A percentile compares a stretch with the other conserved stretches of the same genome.
phyloP scores from a whole-genome alignment of 2,113 vertebrate species.

The Corythoichthys haematopterus region DNA sequence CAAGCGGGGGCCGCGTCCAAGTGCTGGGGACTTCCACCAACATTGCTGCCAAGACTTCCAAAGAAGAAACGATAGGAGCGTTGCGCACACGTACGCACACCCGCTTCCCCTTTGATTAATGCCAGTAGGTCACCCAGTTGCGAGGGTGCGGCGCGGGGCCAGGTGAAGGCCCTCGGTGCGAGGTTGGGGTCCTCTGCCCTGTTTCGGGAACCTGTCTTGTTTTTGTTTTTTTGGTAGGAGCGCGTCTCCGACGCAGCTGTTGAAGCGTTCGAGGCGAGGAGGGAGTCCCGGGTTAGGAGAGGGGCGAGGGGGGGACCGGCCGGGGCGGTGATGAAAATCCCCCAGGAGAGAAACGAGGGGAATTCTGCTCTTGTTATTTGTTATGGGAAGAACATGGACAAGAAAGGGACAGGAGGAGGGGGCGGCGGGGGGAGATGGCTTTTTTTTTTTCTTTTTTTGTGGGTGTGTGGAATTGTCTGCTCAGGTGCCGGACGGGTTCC shows the following conservation, averaged over 20 bases:
- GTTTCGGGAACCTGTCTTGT: background rate
- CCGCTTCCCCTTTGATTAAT: conserved; percentile 43
- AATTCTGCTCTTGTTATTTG: conserved; percentile 72
- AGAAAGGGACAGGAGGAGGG: conserved; percentile 45
- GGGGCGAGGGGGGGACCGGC: conserved; percentile 58
- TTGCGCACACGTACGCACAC: conserved; percentile 13
- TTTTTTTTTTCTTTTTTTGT: background rate
- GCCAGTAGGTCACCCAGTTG: conserved; percentile 33
- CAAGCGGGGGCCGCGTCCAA: conserved; percentile 47
- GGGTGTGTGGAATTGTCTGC: conserved; percentile 31
- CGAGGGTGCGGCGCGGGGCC: conserved; percentile 36
- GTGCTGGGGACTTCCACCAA: conserved; percentile 72
- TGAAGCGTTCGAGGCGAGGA: conserved; percentile 68
- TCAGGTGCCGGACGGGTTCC: conserved; percentile 65
- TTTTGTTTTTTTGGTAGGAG: conserved; percentile 43
- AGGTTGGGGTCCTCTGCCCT: background rate
- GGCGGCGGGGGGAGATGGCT: conserved; percentile 10
- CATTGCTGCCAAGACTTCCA: conserved; percentile 69
- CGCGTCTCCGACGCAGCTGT: conserved; percentile 70
- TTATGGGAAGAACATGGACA: conserved; percentile 72
- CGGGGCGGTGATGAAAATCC: conserved; percentile 71
- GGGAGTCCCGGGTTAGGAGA: conserved; percentile 67
- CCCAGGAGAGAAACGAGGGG: conserved; percentile 67
- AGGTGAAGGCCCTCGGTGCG: background rate
- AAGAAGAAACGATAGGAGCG: conserved; percentile 47